Evolutionary conservation across 2,888 invertebrate species (phyloP), one percentile per base, ranked within the genome.

Genomic region (Ischnura elegans): DNA sequence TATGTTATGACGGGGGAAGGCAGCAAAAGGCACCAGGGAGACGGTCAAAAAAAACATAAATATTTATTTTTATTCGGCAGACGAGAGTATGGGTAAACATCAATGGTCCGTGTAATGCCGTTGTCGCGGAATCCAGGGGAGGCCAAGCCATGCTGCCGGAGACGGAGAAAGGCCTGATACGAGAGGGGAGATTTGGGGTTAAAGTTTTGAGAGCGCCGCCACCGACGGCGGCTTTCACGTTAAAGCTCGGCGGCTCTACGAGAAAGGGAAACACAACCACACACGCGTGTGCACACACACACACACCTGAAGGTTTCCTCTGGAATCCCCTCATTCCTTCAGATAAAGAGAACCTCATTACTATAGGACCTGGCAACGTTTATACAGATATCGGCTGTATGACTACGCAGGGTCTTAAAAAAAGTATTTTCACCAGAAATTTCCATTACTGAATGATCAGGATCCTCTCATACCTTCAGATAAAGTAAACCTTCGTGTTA

Each of bases 111-210:
- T 36, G 76, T 76, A n/a, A 76, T 76, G 76, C 29, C 76, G n/a
- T 36, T 36, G 76, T 76, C 76, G 76, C 10, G 76, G 76, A 76
- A 76, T 36, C 76, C 76, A 76, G 76, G 76, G 36, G 36, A 76
- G 76, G 13, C 8, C 51, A 51, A 51, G 13, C 51, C 61, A 21
- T 25, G 25, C 21, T n/a, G 76, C 76, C 76, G 6, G 1, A 76
- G n/a, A 16, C 13, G 36, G 66, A 25, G 66, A 36, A 29, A 76
- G 36, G 76, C n/a, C n/a, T 29, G 29, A n/a, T n/a, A n/a, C n/a
- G 61, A 10, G 61, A 1, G 76, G n/a, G 76, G 76, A 25, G 25
- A 10, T 25, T 61, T 61, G 76, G 29, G 76, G 76, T 76, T 76
- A 76, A 76, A 76, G 76, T 76, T 76, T 76, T 16, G 76, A 36